These are phyloP conservation scores for Lepus europaeus DNA, from an alignment of 2,113 vertebrate genomes.

Conservation along the genomic window DNA sequence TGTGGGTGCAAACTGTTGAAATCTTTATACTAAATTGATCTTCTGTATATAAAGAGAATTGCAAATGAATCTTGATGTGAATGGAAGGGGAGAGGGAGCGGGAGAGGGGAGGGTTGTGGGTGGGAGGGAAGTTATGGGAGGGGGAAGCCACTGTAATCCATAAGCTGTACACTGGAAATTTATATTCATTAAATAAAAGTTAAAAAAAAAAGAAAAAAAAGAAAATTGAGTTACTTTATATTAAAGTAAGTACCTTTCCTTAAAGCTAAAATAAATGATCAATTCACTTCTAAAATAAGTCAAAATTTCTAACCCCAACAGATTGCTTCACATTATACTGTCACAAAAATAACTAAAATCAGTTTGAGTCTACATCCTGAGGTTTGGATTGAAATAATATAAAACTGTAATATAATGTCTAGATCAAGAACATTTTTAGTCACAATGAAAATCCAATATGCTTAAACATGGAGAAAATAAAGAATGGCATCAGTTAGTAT, in stretches of 20 bases:
- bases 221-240: conserved; percentile 59
- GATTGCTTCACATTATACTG: not conserved
- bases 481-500: conserved; percentile 10
- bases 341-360: conserved; percentile 37
- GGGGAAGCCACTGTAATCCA: too few relatives aligned
- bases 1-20: too few relatives aligned
- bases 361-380: conserved; percentile 22
- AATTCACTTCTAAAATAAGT: conserved; percentile 11
- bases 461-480: conserved; percentile 66
- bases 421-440: conserved; percentile 62
- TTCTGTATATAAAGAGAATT: too few relatives aligned
- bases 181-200: too few relatives aligned
- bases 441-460: conserved; percentile 57
- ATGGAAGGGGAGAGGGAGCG: too few relatives aligned
- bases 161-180: too few relatives aligned
- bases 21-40: too few relatives aligned
- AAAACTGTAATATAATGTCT: conserved; percentile 55
- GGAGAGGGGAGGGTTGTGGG: too few relatives aligned
- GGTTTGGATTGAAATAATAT: conserved; percentile 55
- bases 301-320: conserved; percentile 38
- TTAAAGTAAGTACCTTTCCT: conserved; percentile 47
- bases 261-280: conserved; percentile 51
- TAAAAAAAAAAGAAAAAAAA: too few relatives aligned
- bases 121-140: too few relatives aligned
- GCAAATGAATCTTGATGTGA: too few relatives aligned